These are phyloP conservation scores for Menidia menidia DNA, from an alignment of 2,797 vertebrate species.

Conservation along the genomic window DNA sequence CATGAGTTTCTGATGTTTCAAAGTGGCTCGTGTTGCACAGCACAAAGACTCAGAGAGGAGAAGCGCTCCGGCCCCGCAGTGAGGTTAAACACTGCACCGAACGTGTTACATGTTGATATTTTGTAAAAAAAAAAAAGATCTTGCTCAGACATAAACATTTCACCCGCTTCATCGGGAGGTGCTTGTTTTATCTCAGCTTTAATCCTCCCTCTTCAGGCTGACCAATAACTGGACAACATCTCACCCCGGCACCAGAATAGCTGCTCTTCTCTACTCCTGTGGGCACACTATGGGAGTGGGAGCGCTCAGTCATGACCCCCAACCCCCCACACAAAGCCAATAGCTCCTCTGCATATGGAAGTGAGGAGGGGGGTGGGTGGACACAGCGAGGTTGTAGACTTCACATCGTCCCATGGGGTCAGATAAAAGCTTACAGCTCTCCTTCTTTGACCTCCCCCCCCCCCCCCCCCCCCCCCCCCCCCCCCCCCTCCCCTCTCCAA, in stretches of 20 bases:
- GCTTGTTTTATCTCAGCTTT: slow-evolving; percentile 2
- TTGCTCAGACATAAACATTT: not conserved
- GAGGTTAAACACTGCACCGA: slow-evolving; percentile 4
- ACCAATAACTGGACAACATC: slow-evolving; percentile 20
- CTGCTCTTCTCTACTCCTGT: slow-evolving; percentile 35
- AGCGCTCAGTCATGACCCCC: slow-evolving; percentile 76
- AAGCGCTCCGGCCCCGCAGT: not conserved
- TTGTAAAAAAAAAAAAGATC: not conserved
- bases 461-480: slow-evolving; percentile 28
- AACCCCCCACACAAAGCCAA: slow-evolving; percentile 76
- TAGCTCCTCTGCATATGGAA: slow-evolving; percentile 76
- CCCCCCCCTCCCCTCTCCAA: slow-evolving; percentile 33
- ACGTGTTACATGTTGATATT: not conserved
- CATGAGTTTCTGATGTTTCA: slow-evolving; percentile 35
- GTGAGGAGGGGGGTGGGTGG: slow-evolving; percentile 74
- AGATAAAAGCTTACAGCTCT: slow-evolving; percentile 73
- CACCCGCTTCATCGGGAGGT: not conserved
- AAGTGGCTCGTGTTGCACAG: slow-evolving; percentile 11
- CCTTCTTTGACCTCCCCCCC: slow-evolving; percentile 52
- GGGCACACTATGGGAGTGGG: slow-evolving; percentile 54
- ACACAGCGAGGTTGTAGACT: slow-evolving; percentile 65
- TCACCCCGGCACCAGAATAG: slow-evolving; percentile 19
- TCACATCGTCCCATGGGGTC: slow-evolving; percentile 76
- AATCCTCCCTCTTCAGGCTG: slow-evolving; percentile 6
- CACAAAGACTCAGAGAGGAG: slow-evolving; percentile 1